These are phyloP conservation scores for Leptinotarsa peninsularis DNA, from an alignment of 2,888 invertebrate genomes.

Conservation along the genomic window DNA sequence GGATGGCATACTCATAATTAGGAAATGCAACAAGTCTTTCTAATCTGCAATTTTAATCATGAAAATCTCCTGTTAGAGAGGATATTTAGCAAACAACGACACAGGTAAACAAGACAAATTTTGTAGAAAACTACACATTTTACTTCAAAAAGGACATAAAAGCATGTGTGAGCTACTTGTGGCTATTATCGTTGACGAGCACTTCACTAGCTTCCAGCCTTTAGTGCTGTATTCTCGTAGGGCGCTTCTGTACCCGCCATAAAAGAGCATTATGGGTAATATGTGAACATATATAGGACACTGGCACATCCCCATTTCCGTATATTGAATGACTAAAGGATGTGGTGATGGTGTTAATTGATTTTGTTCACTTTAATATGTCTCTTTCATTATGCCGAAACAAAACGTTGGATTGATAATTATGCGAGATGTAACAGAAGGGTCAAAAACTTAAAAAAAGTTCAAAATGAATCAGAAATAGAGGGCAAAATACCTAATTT, in stretches of 20 bases:
- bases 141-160: conserved; percentile 62
- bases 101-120: conserved; percentile 62
- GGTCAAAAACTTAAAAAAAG: no score
- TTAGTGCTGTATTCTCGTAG: conserved; percentile 56
- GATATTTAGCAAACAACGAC: conserved; percentile 48
- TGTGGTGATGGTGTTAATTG: background rate
- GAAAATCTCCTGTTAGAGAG: conserved; percentile 47
- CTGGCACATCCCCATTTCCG: background rate
- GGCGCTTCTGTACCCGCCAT: conserved; percentile 53
- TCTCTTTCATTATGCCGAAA: no score
- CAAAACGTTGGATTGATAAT: no score
- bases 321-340: background rate
- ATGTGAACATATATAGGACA: conserved; percentile 42
- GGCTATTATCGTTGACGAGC: conserved; percentile 65
- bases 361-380: background rate
- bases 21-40: conserved; percentile 45
- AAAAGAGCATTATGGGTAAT: conserved; percentile 54
- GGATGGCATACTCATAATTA: conserved; percentile 41
- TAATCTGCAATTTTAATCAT: conserved; percentile 49
- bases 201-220: conserved; percentile 58
- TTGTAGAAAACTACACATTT: conserved; percentile 62
- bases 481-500: no score
- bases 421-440: no score
- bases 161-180: conserved; percentile 64
- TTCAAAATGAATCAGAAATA: no score